Evolutionary conservation across 35 echinoderm and acorn worm species (phyloP).

Genomic region (Ophioderma brevispina): DNA sequence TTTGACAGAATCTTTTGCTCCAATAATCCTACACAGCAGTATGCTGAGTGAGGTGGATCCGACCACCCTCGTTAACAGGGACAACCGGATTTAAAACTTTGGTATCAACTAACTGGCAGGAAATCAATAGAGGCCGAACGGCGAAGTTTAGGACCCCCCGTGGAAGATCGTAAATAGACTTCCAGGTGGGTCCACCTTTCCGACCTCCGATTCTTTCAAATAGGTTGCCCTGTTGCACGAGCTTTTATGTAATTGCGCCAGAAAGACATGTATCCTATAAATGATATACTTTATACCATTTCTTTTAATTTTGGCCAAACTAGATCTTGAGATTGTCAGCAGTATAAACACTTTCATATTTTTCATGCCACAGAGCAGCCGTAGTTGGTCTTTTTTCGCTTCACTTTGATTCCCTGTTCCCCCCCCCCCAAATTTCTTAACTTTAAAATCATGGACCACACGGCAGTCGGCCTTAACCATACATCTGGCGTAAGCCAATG

Average conservation of each 20-base stretch:
- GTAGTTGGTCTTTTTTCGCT: neutral
- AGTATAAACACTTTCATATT: neutral
- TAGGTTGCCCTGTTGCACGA: slow-evolving; percentile 32
- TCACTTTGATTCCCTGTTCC: slow-evolving; percentile 30
- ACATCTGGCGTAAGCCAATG: slow-evolving; percentile 17
- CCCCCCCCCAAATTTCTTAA: too few species aligned
- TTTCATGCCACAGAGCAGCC: neutral
- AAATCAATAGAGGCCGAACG: neutral
- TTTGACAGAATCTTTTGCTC: too few species aligned
- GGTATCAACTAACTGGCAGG: neutral
- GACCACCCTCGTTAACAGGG: too few species aligned
- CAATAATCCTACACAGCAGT: too few species aligned
- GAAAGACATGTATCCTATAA: neutral
- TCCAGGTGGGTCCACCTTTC: slow-evolving; percentile 23
- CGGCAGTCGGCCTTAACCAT: neutral
- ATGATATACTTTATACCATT: slow-evolving; percentile 19
- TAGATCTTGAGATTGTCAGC: neutral
- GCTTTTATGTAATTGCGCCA: slow-evolving; percentile 17
- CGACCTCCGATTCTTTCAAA: slow-evolving; percentile 14
- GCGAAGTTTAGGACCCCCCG: slow-evolving; percentile 16
- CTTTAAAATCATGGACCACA: slow-evolving; percentile 14
- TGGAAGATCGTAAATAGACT: slow-evolving; percentile 41
- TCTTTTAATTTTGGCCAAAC: slow-evolving; percentile 8
- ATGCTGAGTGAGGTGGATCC: too few species aligned
- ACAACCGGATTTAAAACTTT: too few species aligned